A percentile compares a stretch with the other conserved stretches of the same genome.
Conservation (phyloP, 2,113 vertebrate species). For the Polyodon spathula region DNA sequence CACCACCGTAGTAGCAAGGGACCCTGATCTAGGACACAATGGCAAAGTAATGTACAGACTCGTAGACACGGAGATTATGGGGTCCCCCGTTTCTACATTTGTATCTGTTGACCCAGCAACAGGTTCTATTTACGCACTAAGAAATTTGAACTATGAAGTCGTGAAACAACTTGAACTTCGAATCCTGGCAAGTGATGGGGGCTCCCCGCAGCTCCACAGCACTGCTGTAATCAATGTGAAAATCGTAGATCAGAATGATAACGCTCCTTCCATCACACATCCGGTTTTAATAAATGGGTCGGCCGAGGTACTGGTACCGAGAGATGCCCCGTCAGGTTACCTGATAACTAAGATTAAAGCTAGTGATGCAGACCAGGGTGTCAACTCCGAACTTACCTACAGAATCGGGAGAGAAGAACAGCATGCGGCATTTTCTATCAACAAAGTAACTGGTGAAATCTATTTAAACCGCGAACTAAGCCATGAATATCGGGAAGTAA, state of each 20-base stretch:
- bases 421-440: constrained; percentile 68
- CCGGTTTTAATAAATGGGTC: constrained; percentile 75
- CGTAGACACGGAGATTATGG: constrained; percentile 65
- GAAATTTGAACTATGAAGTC: constrained; percentile 86
- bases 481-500: constrained; percentile 66
- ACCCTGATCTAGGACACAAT: constrained; percentile 74
- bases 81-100: constrained; percentile 73
- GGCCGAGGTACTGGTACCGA: constrained; percentile 74
- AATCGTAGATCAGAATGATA: constrained; percentile 89
- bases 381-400: constrained; percentile 77
- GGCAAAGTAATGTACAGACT: constrained; percentile 78
- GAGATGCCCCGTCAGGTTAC: constrained; percentile 68
- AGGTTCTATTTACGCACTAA: constrained; percentile 78
- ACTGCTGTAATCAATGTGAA: constrained; percentile 73
- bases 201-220: constrained; percentile 81
- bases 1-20: constrained; percentile 67
- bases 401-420: constrained; percentile 64
- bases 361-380: constrained; percentile 76
- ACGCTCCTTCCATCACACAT: constrained; percentile 70
- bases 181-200: constrained; percentile 79
- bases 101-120: constrained; percentile 83
- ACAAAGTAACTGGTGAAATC: constrained; percentile 75
- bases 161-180: constrained; percentile 75
- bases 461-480: constrained; percentile 69
- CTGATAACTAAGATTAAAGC: constrained; percentile 78